Percentiles rank a stretch among this genome's conserved stretches.
Conservation (phyloP, 2,113 vertebrate species). For the Neotragus moschatus region DNA sequence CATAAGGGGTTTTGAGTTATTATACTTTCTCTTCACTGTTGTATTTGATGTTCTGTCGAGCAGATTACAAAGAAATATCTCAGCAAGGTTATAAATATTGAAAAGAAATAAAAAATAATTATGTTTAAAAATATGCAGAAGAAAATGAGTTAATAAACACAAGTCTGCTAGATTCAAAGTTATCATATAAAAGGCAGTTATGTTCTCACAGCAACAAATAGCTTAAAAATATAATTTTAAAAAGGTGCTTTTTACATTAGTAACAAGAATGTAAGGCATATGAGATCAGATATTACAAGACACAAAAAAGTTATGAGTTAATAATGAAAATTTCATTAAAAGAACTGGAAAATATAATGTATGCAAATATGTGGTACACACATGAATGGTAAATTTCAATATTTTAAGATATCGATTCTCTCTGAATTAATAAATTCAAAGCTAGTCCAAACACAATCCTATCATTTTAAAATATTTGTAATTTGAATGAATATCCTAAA, state of each 20-base stretch:
- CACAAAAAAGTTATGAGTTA: neutral
- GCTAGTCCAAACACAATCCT: neutral
- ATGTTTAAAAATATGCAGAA: neutral
- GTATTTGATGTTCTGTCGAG: neutral
- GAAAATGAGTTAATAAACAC: neutral
- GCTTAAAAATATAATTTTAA: neutral
- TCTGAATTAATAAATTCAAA: neutral
- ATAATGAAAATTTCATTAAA: neutral
- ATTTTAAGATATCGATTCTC: neutral
- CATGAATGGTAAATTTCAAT: neutral
- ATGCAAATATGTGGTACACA: neutral
- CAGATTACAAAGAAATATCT: neutral
- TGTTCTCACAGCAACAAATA: neutral
- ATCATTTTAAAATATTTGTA: neutral
- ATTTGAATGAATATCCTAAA: neutral
- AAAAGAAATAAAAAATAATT: neutral
- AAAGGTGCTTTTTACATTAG: neutral
- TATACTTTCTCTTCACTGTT: neutral
- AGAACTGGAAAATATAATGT: neutral
- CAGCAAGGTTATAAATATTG: neutral
- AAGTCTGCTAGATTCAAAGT: neutral
- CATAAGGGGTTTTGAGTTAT: neutral
- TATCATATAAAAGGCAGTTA: neutral
- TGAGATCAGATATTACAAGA: neutral
- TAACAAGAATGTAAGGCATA: neutral